A percentile compares a stretch with the other conserved stretches of the same genome.
phyloP scores from a whole-genome alignment of 2,113 vertebrate genomes.

The Lamprologus lemairii region DNA sequence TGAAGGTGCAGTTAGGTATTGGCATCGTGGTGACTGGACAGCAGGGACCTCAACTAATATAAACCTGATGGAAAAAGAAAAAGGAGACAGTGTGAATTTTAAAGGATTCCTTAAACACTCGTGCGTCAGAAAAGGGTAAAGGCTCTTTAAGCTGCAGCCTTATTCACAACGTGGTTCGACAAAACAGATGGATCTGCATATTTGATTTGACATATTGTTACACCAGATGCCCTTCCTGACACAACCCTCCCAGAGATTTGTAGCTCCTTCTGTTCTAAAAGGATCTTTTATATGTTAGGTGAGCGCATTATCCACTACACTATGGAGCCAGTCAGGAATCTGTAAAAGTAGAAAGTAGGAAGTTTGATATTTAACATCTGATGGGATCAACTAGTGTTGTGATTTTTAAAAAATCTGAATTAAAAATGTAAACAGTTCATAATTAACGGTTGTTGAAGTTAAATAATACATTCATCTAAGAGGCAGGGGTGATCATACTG shows the following conservation, averaged over 20 bases:
- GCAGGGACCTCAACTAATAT: background rate
- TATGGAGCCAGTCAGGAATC: background rate
- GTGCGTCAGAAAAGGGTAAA: background rate
- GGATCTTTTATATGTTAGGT: background rate
- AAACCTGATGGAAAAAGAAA: background rate
- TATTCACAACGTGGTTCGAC: background rate
- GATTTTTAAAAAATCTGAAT: background rate
- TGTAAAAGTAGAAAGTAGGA: background rate
- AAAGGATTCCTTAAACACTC: background rate
- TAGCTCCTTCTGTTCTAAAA: background rate
- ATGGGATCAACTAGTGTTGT: background rate
- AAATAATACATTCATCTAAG: background rate
- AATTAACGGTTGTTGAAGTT: background rate
- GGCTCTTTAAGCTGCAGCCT: background rate
- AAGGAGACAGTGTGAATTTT: background rate
- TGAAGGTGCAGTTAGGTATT: conserved; percentile 39
- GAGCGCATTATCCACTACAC: background rate
- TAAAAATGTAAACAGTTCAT: background rate
- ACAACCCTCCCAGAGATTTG: background rate
- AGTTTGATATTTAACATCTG: background rate
- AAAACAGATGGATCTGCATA: background rate
- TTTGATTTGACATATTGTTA: background rate
- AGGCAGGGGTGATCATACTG: background rate
- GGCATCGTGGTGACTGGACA: background rate
- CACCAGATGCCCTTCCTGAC: background rate